Evolutionary conservation across 2,888 invertebrate species (phyloP), one percentile per base, ranked within the genome.

Genomic region (Poecilobothrus nobilitatus): DNA sequence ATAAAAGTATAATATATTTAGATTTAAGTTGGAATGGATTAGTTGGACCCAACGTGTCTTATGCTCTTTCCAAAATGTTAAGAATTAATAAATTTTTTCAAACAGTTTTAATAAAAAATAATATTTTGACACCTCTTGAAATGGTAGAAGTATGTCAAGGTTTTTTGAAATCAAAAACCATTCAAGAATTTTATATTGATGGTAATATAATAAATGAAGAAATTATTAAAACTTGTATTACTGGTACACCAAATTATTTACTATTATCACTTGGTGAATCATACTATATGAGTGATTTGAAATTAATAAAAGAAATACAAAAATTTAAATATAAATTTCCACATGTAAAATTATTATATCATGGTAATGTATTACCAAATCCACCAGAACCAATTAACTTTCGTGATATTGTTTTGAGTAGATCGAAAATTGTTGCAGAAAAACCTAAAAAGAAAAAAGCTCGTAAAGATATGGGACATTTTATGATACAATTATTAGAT

Each of bases 1-100:
- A 72, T 37, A 66, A 68, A 33, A 41, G 66, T 20, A 12, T 73
- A 12, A 66, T 68, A 63, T 20, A 66, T 27, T 37, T 73, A 18
- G 64, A 72, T 65, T 65, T 72, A 22, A 70, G 72, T 10, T 73
- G 72, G 72, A 72, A 72, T 66, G 71, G 71, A 41, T 27, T 73
- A 10, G 27, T 18, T 15, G 63, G 67, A 22, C 5, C 9, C 7
- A 12, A 3, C 7, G 8, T 2, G 2, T 53, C 53, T 18, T 12
- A 1, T 53, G 4, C 1, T 12, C 1, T 53, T 18, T 18, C 5
- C 6, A 53, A n/a, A 6, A 65, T 70, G 4, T 20, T 73, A 4
- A 65, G 44, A 10, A 37, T 44, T 0, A 33, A 67, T 22, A 20
- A 41, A 53, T 27, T 5, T 1, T 34, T 72, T 4, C n/a, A 64